These are phyloP conservation scores for Azorinus chamasolen DNA, from an alignment of 2,888 invertebrate genomes.

Conservation along the genomic window DNA sequence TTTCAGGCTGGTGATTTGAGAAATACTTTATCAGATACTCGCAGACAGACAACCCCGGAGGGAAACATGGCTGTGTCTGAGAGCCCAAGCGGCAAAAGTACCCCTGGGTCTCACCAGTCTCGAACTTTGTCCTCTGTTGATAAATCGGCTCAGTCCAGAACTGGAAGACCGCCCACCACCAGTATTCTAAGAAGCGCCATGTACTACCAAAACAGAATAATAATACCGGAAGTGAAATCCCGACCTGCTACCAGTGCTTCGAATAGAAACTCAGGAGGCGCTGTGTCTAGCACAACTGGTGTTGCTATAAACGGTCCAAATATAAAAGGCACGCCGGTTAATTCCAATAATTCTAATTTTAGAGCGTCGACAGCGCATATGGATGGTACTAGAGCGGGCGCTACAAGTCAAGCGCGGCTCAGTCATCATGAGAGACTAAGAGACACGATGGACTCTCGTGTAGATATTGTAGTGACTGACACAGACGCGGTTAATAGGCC, in stretches of 20 bases:
- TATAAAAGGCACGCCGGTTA: slow-evolving; percentile 4
- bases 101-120: too few species aligned
- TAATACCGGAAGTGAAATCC: slow-evolving; percentile 49
- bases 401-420: slow-evolving; percentile 1
- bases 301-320: slow-evolving; percentile 11
- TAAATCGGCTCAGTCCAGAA: background rate
- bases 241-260: slow-evolving; percentile 11
- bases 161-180: slow-evolving; percentile 55
- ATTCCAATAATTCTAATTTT: slow-evolving; percentile 51
- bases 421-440: background rate
- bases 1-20: too few species aligned
- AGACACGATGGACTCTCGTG: slow-evolving; percentile 70
- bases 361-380: slow-evolving; percentile 10
- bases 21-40: too few species aligned
- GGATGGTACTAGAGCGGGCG: background rate
- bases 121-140: too few species aligned
- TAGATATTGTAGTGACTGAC: slow-evolving; percentile 76
- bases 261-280: background rate
- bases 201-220: slow-evolving; percentile 63
- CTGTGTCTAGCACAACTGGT: background rate
- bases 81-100: too few species aligned
- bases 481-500: slow-evolving; percentile 62
- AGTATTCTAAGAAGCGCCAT: slow-evolving; percentile 59
- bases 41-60: too few species aligned
- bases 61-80: too few species aligned